phyloP scores from a whole-genome alignment of 2,888 invertebrate genomes.

The Ephialtes manifestator region DNA sequence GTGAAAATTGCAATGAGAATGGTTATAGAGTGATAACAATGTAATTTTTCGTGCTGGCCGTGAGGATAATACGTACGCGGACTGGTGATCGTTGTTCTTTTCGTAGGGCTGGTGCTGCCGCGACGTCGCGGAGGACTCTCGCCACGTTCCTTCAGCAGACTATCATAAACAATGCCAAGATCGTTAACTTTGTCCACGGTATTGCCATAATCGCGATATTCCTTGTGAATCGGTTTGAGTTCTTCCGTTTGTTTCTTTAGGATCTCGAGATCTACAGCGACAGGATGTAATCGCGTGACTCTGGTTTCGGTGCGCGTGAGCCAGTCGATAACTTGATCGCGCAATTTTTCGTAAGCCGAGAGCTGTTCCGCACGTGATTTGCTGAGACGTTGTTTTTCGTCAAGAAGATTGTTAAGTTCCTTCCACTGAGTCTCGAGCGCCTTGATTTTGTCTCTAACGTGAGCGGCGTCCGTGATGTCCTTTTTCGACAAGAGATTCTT shows the following conservation, averaged over 20 bases:
- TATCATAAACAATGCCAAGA: constrained; percentile 95
- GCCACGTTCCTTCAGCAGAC: constrained; percentile 91
- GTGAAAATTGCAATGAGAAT: constrained; percentile 21
- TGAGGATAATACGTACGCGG: constrained; percentile 87
- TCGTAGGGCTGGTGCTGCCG: constrained; percentile 93
- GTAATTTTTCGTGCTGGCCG: not conserved
- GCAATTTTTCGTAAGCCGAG: constrained; percentile 94
- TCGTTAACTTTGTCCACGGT: constrained; percentile 97
- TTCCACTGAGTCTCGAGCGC: constrained; percentile 96
- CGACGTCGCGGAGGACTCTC: constrained; percentile 93
- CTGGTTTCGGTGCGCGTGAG: constrained; percentile 92
- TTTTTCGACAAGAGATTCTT: constrained; percentile 93
- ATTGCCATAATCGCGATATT: constrained; percentile 94
- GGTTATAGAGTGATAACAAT: not conserved
- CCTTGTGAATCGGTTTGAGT: constrained; percentile 94
- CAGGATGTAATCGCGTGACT: constrained; percentile 92
- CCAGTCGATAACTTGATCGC: constrained; percentile 95
- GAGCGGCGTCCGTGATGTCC: constrained; percentile 95
- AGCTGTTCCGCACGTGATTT: constrained; percentile 95
- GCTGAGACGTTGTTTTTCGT: constrained; percentile 94
- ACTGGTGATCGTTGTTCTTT: constrained; percentile 89
- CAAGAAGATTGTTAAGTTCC: constrained; percentile 93
- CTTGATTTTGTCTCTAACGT: constrained; percentile 94
- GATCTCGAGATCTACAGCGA: constrained; percentile 95
- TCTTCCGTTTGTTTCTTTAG: constrained; percentile 94